Evolutionary conservation across 2,888 invertebrate species (phyloP).

Genomic region (Biston betularia): DNA sequence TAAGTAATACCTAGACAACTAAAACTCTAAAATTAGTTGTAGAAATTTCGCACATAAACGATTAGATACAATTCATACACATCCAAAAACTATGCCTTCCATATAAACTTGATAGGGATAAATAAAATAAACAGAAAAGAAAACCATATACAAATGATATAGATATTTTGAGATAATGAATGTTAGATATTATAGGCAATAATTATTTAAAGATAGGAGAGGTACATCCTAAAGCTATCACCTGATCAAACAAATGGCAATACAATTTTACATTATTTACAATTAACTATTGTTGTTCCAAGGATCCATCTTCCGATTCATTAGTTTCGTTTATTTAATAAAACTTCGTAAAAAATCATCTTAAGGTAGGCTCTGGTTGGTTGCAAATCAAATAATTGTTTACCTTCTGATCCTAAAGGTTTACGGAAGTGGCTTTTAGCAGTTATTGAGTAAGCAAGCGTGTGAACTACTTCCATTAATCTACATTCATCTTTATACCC

Average conservation of each 20-base stretch:
- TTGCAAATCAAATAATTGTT: conserved; percentile 24
- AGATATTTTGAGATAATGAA: neutral
- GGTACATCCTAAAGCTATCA: conserved; percentile 3
- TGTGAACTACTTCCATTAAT: neutral
- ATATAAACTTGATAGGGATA: no score
- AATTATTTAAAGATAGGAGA: neutral
- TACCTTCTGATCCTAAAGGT: conserved; percentile 25
- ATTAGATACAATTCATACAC: no score
- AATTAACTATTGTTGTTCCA: conserved; percentile 32
- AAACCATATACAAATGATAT: neutral
- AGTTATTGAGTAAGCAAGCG: conserved; percentile 1
- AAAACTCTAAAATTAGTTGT: no score
- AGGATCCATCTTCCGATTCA: conserved; percentile 16
- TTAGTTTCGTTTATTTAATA: conserved; percentile 33
- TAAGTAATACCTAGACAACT: no score
- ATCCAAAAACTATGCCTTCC: no score
- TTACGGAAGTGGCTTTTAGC: conserved; percentile 25
- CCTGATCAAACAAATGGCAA: conserved; percentile 22
- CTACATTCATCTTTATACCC: neutral
- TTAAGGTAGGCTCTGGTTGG: conserved; percentile 2
- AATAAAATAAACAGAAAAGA: neutral
- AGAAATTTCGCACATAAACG: no score
- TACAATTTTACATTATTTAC: conserved; percentile 27
- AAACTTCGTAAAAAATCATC: conserved; percentile 20
- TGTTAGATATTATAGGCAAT: neutral